These are phyloP conservation scores for Eubucco bourcierii DNA, from an alignment of 2,113 vertebrate genomes.

Conservation along the genomic window DNA sequence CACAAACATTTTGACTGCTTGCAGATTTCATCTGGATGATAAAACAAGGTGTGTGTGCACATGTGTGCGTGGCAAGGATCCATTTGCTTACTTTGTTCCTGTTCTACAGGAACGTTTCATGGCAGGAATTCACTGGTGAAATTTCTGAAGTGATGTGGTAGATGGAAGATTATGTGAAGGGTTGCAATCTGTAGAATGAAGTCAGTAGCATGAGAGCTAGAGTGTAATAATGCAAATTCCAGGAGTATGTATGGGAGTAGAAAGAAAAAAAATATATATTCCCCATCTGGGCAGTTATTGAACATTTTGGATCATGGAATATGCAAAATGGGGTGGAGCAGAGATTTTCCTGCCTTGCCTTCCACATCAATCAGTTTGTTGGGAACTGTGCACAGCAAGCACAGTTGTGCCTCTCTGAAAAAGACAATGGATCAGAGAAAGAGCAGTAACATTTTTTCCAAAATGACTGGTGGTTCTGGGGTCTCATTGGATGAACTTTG, in stretches of 20 bases:
- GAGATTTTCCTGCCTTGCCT: constrained; percentile 66
- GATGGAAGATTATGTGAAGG: background rate
- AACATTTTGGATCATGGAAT: constrained; percentile 39
- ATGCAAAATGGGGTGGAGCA: constrained; percentile 48
- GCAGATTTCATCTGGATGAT: background rate
- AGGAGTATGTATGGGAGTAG: constrained; percentile 39
- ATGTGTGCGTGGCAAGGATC: background rate
- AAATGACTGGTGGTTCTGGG: constrained; percentile 60
- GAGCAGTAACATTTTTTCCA: constrained; percentile 51
- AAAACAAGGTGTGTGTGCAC: background rate
- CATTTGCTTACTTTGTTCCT: background rate
- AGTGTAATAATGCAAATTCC: constrained; percentile 36
- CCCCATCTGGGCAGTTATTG: constrained; percentile 60
- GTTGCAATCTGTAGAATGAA: constrained; percentile 29
- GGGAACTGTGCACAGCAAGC: constrained; percentile 43
- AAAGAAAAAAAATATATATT: constrained; percentile 50
- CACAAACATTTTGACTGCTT: background rate
- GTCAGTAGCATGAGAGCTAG: background rate
- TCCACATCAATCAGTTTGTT: constrained; percentile 63
- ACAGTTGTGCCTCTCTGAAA: constrained; percentile 58
- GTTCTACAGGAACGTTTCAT: background rate
- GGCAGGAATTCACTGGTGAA: background rate
- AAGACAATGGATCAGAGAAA: constrained; percentile 71
- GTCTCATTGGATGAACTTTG: constrained; percentile 62
- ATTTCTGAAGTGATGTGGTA: background rate